Percentiles rank a stretch among this genome's conserved stretches.
These are phyloP conservation scores for Aegotheles bennettii DNA, from an alignment of 2,113 vertebrate genomes.

Conservation along the genomic window DNA sequence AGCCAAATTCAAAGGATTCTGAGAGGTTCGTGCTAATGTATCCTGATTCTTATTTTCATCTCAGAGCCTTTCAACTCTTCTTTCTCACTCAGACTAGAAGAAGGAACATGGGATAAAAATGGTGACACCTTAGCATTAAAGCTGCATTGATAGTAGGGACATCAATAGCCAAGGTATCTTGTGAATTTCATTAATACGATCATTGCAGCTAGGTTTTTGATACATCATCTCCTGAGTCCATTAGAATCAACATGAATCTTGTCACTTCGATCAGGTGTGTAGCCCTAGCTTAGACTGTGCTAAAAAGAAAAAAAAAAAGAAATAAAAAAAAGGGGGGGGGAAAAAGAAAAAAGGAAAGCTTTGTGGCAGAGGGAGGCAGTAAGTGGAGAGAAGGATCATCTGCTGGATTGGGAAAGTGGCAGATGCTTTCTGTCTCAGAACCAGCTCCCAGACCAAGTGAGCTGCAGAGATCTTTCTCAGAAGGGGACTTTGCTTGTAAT, in stretches of 20 bases:
- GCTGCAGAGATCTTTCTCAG: background rate
- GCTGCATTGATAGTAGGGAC: background rate
- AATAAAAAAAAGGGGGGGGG: too few relatives aligned
- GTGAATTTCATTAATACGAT: background rate
- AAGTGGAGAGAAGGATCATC: background rate
- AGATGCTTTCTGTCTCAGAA: constrained; percentile 35
- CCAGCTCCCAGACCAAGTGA: background rate
- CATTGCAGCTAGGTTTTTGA: background rate
- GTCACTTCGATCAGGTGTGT: background rate
- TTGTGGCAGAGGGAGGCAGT: background rate
- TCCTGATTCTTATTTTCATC: background rate
- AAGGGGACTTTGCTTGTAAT: background rate
- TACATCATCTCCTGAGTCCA: background rate
- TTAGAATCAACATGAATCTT: background rate
- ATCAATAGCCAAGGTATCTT: background rate
- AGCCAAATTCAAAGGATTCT: background rate
- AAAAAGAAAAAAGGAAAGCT: background rate
- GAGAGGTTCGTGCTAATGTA: background rate
- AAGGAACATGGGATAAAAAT: background rate
- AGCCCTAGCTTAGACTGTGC: background rate
- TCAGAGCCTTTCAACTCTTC: background rate
- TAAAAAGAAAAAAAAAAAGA: background rate
- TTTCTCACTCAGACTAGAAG: background rate
- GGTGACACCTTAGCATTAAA: constrained; percentile 15
- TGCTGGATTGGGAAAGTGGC: constrained; percentile 1